A percentile compares a stretch with the other conserved stretches of the same genome.
These are phyloP conservation scores for Campoplex capitator DNA, from an alignment of 2,888 invertebrate genomes.

Conservation along the genomic window DNA sequence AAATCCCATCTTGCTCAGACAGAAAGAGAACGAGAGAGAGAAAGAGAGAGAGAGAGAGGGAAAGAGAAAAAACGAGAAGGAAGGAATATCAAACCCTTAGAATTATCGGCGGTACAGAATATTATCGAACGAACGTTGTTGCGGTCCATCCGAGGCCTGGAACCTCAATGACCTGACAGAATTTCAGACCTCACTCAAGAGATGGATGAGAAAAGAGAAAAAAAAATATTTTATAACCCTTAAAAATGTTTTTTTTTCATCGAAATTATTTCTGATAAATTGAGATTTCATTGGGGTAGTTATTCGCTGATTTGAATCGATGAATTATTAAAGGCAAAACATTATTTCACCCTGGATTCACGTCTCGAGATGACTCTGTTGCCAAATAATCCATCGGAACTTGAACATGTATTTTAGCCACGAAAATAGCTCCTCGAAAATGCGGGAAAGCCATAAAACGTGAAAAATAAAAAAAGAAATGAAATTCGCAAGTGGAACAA, in stretches of 20 bases:
- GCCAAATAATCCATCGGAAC: neutral
- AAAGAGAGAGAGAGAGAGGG: slow-evolving; percentile 21
- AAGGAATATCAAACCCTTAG: slow-evolving; percentile 22
- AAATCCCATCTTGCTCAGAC: slow-evolving; percentile 58
- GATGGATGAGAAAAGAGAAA: neutral
- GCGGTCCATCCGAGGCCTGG: slow-evolving; percentile 40
- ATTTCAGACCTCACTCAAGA: neutral
- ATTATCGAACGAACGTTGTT: slow-evolving; percentile 60
- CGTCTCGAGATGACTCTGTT: neutral
- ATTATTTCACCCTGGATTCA: neutral
- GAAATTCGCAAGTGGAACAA: slow-evolving; percentile 11
- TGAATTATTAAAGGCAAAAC: neutral
- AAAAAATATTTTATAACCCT: neutral
- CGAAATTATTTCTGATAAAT: neutral
- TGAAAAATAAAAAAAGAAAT: neutral
- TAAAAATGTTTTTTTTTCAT: neutral
- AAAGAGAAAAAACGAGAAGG: slow-evolving; percentile 19
- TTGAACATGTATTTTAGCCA: neutral
- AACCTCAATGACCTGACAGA: slow-evolving; percentile 11
- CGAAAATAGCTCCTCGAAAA: neutral
- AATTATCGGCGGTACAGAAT: slow-evolving; percentile 56
- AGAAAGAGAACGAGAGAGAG: slow-evolving; percentile 20
- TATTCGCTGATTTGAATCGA: neutral
- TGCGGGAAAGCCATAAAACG: neutral
- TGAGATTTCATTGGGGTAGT: too few relatives aligned